Base-by-base conservation (phyloP, 2,888 invertebrate species). In the Dyspetes luteomarginatus region DNA sequence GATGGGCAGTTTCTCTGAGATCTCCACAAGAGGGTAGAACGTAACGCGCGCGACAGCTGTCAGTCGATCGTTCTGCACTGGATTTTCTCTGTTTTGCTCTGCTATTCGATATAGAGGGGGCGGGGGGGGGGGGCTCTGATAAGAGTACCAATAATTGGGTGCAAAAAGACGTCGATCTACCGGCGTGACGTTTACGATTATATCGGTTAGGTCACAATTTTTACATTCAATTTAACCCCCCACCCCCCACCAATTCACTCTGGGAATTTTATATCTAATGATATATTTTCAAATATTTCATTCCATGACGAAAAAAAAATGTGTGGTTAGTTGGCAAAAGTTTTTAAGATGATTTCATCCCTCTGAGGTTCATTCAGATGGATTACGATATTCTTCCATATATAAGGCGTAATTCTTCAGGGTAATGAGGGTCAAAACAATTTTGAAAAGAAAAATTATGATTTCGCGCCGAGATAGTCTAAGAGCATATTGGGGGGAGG, bases 1-100 rank as follows among this genome's bases (percentile, higher is more conserved):
- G 87, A 87, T 84, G 86, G 87, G 81, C 87, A 87, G 85, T 86
- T 86, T 87, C 85, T 85, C 83, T 76, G 83, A 83, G 84, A 83
- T 82, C 84, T 82, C 75, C 71, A 65, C 64, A 71, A 77, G 84
- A 56, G 55, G 30, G 74, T 55, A 56, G 82, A 79, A 85, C 79
- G 87, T 69, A 82, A 82, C 83, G 83, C 78, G 84, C 85, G 85
- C 85, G 88, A 88, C 87, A 88, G 88, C 88, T 88, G 88, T 88
- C 88, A 84, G 71, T 41, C 73, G 62, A 77, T 77, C 81, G 67
- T 55, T 69, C 55, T 48, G 50, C 55, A 74, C 55, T 73, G 72
- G 52, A 48, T 64, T 45, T 77, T 56, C 68, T 77, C 56, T 43
- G 73, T 78, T 64, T 52, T 24, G 78, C 71, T 30, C 71, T 56